A percentile compares a stretch with the other conserved stretches of the same genome.
Conservation (phyloP, 1,140 invertebrate species). For the Ladona fulva region DNA sequence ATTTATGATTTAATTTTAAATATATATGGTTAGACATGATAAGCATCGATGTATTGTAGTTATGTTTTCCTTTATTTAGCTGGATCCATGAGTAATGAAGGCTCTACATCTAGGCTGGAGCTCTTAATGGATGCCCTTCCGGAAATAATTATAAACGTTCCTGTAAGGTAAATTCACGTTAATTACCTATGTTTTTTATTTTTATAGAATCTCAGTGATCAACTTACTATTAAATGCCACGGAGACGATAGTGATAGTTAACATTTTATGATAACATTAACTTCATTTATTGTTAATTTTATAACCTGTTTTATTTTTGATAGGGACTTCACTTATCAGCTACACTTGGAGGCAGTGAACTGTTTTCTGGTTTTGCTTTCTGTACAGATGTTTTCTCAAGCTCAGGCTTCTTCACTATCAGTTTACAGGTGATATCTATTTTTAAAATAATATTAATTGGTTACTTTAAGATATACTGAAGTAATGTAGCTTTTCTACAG, state of each 20-base stretch:
- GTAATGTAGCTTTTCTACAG: too few species aligned
- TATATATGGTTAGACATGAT: too few species aligned
- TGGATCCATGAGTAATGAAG: constrained; percentile 13
- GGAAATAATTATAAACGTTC: constrained; percentile 67
- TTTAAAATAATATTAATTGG: background rate
- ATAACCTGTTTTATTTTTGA: constrained; percentile 31
- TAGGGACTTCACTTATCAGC: constrained; percentile 78
- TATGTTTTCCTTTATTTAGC: background rate
- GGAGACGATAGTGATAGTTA: constrained; percentile 55
- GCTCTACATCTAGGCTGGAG: constrained; percentile 35
- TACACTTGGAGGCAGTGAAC: constrained; percentile 83
- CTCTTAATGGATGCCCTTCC: constrained; percentile 58
- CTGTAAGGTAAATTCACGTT: constrained; percentile 45
- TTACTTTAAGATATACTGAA: background rate
- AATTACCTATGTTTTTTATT: background rate
- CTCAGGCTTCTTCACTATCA: constrained; percentile 51
- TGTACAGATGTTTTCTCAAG: constrained; percentile 72
- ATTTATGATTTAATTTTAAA: too few species aligned
- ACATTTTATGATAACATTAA: constrained; percentile 49
- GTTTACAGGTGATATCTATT: constrained; percentile 47
- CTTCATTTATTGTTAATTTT: background rate
- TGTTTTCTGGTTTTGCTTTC: constrained; percentile 77
- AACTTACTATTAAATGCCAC: background rate
- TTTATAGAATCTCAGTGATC: background rate
- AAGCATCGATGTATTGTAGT: too few species aligned